Evolutionary conservation across 2,888 invertebrate genomes (phyloP), one percentile per base, ranked within the genome.

Genomic region (Trachelus troglodyta): DNA sequence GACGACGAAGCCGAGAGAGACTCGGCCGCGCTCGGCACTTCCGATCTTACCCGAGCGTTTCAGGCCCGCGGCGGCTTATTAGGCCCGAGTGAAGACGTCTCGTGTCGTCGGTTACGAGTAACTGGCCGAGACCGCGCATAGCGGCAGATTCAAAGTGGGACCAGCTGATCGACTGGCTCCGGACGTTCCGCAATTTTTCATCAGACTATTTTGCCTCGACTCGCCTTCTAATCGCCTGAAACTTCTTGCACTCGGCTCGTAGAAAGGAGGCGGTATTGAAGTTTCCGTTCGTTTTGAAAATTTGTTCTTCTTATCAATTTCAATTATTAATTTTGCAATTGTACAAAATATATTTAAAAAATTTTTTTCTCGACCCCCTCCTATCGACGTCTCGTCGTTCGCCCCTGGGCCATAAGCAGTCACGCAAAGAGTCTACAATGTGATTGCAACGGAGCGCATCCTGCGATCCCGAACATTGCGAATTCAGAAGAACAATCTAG

Each of bases 401-500:
- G 81, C 81, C 80, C 81, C 81, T 82, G 82, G 81, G 35, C 35
- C 12, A 35, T 81, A 80, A 82, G 79, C 15, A 15, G 40, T 6
- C 15, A 9, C 6, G 23, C 15, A 56, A 56, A 56, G 56, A 56
- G 9, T 9, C 56, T 23, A 9, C 15, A 56, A 56, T 9, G 6
- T 23, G 23, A 56, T 56, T 23, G 56, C 56, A 56, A 23, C 15
- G 56, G 9, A 9, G 56, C 56, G 56, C 56, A 56, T 23, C 23
- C 56, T 9, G 56, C 9, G 56, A 23, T 56, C 79, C 79, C 81
- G 80, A 81, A 79, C 80, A 81, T 80, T 80, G 82, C 81, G 82
- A 81, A 82, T 76, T 76, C 56, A 68, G 77, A 79, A 81, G 81
- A 80, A 77, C 78, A 77, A 79, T 81, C 80, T 77, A 77, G 81